Evolutionary conservation across 2,113 vertebrate species (phyloP).

Genomic region (Zapus hudsonius): DNA sequence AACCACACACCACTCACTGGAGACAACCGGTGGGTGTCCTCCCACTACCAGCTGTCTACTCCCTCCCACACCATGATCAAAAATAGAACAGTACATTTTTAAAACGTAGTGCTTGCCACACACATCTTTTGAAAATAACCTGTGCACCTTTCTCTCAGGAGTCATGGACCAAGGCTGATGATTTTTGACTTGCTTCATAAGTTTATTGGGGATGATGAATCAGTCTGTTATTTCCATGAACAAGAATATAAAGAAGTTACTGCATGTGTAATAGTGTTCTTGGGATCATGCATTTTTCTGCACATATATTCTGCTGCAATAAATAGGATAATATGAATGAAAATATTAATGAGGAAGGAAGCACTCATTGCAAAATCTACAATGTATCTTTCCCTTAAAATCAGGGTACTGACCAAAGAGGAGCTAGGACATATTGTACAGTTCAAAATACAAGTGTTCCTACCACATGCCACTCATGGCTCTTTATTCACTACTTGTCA

Average conservation of each 20-base stretch:
- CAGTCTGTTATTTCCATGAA: constrained; percentile 25
- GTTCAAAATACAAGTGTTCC: constrained; percentile 73
- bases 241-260: not conserved
- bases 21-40: constrained; percentile 77
- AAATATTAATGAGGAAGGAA: constrained; percentile 54
- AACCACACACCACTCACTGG: constrained; percentile 80
- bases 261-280: not conserved
- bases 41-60: constrained; percentile 79
- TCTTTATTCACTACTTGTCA: constrained; percentile 59
- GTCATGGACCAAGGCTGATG: constrained; percentile 49
- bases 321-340: not conserved
- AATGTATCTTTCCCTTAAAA: constrained; percentile 51
- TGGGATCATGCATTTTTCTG: not conserved
- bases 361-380: constrained; percentile 14
- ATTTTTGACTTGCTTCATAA: constrained; percentile 55
- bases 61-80: constrained; percentile 77
- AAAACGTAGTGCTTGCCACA: constrained; percentile 76
- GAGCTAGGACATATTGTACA: constrained; percentile 72
- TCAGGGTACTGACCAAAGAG: constrained; percentile 32
- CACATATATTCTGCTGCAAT: not conserved
- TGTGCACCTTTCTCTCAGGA: constrained; percentile 74
- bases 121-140: constrained; percentile 78
- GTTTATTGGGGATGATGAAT: constrained; percentile 26
- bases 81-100: constrained; percentile 80
- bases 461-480: constrained; percentile 64